Conservation (phyloP, 2,797 vertebrate genomes). For the Enteromius unitaeniatus region DNA sequence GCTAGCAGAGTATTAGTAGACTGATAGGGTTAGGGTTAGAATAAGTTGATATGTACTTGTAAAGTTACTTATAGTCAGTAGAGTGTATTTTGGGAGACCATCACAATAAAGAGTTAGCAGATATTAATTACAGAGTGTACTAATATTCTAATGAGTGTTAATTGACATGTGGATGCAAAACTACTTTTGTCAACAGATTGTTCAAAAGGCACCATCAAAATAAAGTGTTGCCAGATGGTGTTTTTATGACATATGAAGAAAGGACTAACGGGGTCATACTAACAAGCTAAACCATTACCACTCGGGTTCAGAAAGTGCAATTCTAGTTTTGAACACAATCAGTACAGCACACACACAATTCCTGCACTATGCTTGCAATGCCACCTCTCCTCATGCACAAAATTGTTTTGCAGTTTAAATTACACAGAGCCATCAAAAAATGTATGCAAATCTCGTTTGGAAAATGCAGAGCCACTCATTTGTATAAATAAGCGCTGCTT, state of each 20-base stretch:
- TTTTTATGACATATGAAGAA: not conserved
- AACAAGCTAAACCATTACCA: slow-evolving; percentile 12
- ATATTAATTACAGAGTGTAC: too few species aligned
- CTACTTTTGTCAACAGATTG: too few species aligned
- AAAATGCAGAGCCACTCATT: slow-evolving; percentile 34
- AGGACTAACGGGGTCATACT: not conserved
- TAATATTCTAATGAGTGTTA: too few species aligned
- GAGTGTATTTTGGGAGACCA: too few species aligned
- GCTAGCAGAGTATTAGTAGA: too few species aligned
- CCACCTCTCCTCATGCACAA: slow-evolving; percentile 48
- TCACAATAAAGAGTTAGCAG: too few species aligned
- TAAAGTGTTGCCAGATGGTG: not conserved
- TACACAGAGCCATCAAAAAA: slow-evolving; percentile 39
- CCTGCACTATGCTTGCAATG: slow-evolving; percentile 44
- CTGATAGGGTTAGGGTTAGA: too few species aligned
- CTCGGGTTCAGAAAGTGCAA: not conserved
- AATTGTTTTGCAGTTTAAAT: slow-evolving; percentile 57
- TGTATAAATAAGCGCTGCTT: slow-evolving; percentile 4
- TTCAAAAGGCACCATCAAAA: too few species aligned
- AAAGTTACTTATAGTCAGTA: too few species aligned
- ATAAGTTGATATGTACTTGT: too few species aligned
- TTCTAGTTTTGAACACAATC: slow-evolving; percentile 14
- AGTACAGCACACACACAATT: not conserved
- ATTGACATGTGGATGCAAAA: too few species aligned
- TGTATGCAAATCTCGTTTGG: slow-evolving; percentile 50